Evolutionary conservation across 2,888 invertebrate species (phyloP).

Genomic region (Drosophila multiciliata): DNA sequence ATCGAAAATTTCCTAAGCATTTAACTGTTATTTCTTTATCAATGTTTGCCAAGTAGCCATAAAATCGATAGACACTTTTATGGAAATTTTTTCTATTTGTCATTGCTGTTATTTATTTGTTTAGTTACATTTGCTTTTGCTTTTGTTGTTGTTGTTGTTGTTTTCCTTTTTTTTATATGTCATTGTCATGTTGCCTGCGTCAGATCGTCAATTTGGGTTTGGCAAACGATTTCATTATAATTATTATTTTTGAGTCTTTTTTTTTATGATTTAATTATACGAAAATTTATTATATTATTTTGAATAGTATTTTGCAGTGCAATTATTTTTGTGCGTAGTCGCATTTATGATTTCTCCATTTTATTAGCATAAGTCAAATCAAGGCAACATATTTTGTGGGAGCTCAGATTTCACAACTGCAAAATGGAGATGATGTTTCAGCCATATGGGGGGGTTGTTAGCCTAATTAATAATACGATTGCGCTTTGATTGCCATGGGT

Average conservation of each 20-base stretch:
- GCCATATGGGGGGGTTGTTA: constrained; percentile 59
- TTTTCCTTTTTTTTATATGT: constrained; percentile 62
- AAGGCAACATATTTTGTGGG: constrained; percentile 31
- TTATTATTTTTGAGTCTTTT: constrained; percentile 23
- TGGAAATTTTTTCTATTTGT: constrained; percentile 63
- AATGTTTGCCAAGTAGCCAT: constrained; percentile 41
- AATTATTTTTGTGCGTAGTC: constrained; percentile 64
- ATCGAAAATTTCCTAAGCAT: constrained; percentile 37
- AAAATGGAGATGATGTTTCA: not conserved
- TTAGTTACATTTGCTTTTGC: constrained; percentile 19
- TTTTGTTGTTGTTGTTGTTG: constrained; percentile 25
- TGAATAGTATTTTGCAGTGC: constrained; percentile 56
- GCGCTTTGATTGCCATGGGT: constrained; percentile 16
- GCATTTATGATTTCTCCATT: constrained; percentile 64
- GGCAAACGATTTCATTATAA: constrained; percentile 63
- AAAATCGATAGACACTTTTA: constrained; percentile 69
- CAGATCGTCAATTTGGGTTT: constrained; percentile 65
- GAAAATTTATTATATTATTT: constrained; percentile 59
- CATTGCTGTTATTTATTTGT: constrained; percentile 28
- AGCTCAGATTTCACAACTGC: constrained; percentile 63
- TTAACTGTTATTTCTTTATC: constrained; percentile 34
- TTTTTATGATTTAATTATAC: constrained; percentile 77
- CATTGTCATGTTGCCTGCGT: constrained; percentile 70
- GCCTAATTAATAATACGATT: constrained; percentile 70
- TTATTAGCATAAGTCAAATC: constrained; percentile 29